Conservation (phyloP, 1,140 invertebrate genomes). For the Parapsyche elsis region DNA sequence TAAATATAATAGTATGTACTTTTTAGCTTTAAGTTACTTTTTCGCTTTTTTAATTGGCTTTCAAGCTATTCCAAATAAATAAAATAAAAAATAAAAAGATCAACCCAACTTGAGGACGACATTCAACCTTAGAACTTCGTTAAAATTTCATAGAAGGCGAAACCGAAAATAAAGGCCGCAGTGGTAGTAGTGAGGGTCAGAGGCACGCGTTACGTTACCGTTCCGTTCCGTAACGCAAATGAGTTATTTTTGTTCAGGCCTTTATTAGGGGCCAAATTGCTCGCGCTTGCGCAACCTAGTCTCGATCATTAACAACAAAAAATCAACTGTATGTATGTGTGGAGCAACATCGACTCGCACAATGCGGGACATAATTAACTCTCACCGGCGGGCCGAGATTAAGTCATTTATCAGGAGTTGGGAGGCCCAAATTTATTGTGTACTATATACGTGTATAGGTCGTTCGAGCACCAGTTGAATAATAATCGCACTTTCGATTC, state of each 20-base stretch:
- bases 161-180: too few relatives aligned
- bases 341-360: constrained; percentile 20
- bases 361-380: constrained; percentile 38
- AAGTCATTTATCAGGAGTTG: constrained; percentile 35
- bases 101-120: too few relatives aligned
- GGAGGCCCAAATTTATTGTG: not conserved
- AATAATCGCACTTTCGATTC: constrained; percentile 28
- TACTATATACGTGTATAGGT: constrained; percentile 4
- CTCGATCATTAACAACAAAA: constrained; percentile 16
- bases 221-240: not conserved
- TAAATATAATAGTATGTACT: too few relatives aligned
- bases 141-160: too few relatives aligned
- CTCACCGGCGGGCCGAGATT: constrained; percentile 18
- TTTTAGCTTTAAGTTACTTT: too few relatives aligned
- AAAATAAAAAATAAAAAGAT: too few relatives aligned
- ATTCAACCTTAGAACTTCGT: too few relatives aligned
- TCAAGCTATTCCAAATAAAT: too few relatives aligned
- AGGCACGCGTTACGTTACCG: too few relatives aligned
- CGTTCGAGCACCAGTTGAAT: not conserved
- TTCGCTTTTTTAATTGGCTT: too few relatives aligned
- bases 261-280: not conserved
- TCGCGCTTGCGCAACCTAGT: constrained; percentile 7
- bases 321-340: not conserved
- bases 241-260: not conserved
- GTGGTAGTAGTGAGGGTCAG: too few relatives aligned